phyloP scores from a whole-genome alignment of 2,888 invertebrate genomes.

The Scaptodrosophila latifasciaeformis region DNA sequence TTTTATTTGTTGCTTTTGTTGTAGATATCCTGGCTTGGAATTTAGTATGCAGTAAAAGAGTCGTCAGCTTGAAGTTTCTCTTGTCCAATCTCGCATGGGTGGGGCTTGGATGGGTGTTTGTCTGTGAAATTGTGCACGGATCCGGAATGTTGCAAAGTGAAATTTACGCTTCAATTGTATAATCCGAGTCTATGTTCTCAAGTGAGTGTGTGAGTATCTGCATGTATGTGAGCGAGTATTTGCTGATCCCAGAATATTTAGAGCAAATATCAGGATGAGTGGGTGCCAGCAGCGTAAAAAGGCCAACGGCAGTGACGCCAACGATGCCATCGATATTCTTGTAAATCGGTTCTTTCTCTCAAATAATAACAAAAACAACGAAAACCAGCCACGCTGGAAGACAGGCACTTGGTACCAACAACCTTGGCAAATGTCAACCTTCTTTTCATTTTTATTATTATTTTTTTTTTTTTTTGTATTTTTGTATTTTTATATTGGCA shows the following conservation, averaged over 20 bases:
- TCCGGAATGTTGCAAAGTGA: slow-evolving; percentile 50
- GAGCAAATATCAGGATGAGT: slow-evolving; percentile 44
- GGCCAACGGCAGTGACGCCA: slow-evolving; percentile 32
- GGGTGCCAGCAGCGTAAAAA: slow-evolving; percentile 2
- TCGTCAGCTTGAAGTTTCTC: slow-evolving; percentile 54
- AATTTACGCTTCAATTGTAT: slow-evolving; percentile 67
- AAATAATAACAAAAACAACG: too few relatives aligned
- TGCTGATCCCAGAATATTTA: slow-evolving; percentile 44
- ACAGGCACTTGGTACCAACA: not conserved
- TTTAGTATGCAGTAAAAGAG: too few relatives aligned
- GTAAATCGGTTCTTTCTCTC: too few relatives aligned
- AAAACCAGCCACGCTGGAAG: slow-evolving; percentile 1
- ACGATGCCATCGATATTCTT: slow-evolving; percentile 1
- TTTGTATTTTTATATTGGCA: too few relatives aligned
- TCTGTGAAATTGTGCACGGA: slow-evolving; percentile 54
- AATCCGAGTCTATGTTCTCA: too few relatives aligned
- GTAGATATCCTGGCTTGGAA: too few relatives aligned
- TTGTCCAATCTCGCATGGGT: slow-evolving; percentile 18
- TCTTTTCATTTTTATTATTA: too few relatives aligned
- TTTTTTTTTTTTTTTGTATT: too few relatives aligned
- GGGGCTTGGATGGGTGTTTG: slow-evolving; percentile 3
- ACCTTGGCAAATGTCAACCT: slow-evolving; percentile 14
- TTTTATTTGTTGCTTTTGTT: too few relatives aligned
- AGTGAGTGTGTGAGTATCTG: too few relatives aligned
- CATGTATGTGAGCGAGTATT: too few relatives aligned